Evolutionary conservation across 2,888 invertebrate genomes (phyloP), one percentile per base, ranked within the genome.

Genomic region (Athripsodes cinereus): DNA sequence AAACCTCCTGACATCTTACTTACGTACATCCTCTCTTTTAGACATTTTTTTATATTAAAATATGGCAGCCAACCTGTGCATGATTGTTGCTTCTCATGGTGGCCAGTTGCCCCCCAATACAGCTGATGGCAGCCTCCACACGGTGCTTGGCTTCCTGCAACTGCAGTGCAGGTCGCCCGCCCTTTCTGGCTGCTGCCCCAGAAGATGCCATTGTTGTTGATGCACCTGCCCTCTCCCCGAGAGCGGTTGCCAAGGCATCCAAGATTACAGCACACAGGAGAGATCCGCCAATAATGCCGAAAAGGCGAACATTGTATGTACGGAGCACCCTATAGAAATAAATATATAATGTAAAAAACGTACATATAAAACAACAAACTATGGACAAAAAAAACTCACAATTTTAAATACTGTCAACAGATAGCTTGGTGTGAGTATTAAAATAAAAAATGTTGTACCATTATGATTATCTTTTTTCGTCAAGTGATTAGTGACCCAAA

Each of bases 231-330:
- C 48, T 21, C 48, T 48, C 21, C 11, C 53, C 58, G 55, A 70
- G 69, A 13, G 67, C 67, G 60, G 70, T 71, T 46, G 71, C 67
- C 57, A 68, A 68, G 61, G 68, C 69, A 65, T 70, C 72, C 58
- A 69, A 68, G 59, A 71, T 66, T 58, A 69, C 69, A 59, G 68
- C 66, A 58, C 69, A 67, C 57, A 71, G 65, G 65, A 71, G 70
- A 66, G 68, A 69, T 67, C 70, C 69, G 67, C 71, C 69, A 69
- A 71, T 69, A 67, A 72, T 69, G 55, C 70, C 70, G 65, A 72
- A 69, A 62, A 71, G 69, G 55, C 69, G 71, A 46, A 72, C 65
- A 64, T 71, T 70, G 55, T 70, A 64, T 59, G 70, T 66, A 60
- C 71, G 66, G 59, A 70, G 67, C 53, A 68, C 66, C 73, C 72